These are phyloP conservation scores for Toxotes lorentzi DNA, from an alignment of 2,797 vertebrate genomes.

Conservation along the genomic window DNA sequence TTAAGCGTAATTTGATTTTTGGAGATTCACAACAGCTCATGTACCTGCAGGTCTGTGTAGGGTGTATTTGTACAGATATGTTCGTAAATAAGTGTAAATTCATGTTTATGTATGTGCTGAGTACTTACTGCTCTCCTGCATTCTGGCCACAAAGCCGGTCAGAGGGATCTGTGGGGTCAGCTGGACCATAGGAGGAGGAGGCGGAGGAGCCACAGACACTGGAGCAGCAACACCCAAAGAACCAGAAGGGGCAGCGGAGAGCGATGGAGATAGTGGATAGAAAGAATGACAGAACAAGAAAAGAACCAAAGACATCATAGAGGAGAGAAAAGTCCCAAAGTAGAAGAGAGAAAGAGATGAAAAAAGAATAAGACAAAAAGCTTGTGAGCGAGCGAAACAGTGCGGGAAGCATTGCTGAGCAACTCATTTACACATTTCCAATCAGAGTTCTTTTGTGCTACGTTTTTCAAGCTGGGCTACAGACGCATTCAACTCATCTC, in stretches of 20 bases:
- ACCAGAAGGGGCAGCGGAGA: slow-evolving; percentile 68
- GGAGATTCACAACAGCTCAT: background rate
- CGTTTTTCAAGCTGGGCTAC: slow-evolving; percentile 35
- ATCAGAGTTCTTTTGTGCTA: slow-evolving; percentile 47
- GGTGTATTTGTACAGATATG: too few relatives aligned
- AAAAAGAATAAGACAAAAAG: slow-evolving; percentile 38
- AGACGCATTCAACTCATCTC: slow-evolving; percentile 39
- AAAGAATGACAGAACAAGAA: slow-evolving; percentile 18
- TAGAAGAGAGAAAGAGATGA: background rate
- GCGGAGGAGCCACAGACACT: slow-evolving; percentile 98
- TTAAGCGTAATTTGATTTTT: background rate
- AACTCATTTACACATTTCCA: slow-evolving; percentile 45
- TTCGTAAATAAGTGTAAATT: background rate
- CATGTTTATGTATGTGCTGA: slow-evolving; percentile 25
- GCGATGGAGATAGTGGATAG: slow-evolving; percentile 15
- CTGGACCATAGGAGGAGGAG: slow-evolving; percentile 98
- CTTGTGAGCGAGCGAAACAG: slow-evolving; percentile 54
- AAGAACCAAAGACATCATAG: slow-evolving; percentile 24
- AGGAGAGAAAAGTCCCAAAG: slow-evolving; percentile 29
- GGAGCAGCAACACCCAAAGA: slow-evolving; percentile 80
- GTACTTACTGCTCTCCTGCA: slow-evolving; percentile 99
- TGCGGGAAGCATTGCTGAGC: slow-evolving; percentile 54
- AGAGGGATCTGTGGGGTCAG: slow-evolving; percentile 99
- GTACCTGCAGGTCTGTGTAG: background rate
- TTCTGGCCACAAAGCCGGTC: slow-evolving; percentile 99